Percentiles rank a stretch among this genome's conserved stretches.
These are phyloP conservation scores for Leptocoma aspasia DNA, from an alignment of 2,113 vertebrate genomes.

Conservation along the genomic window DNA sequence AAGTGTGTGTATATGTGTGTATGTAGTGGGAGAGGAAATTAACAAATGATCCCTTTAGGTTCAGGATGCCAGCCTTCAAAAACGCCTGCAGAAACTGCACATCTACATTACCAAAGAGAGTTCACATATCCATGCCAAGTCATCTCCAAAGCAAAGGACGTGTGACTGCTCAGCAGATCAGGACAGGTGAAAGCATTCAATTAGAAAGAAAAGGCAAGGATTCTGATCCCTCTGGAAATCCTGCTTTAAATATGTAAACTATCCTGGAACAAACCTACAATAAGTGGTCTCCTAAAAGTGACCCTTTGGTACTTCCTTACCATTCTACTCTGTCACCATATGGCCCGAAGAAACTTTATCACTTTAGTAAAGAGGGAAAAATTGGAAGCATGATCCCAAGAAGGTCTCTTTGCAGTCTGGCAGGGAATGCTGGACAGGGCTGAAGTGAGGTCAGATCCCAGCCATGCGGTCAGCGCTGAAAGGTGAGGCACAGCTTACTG, in stretches of 20 bases:
- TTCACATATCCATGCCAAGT: neutral
- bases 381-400: neutral
- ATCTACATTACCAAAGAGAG: neutral
- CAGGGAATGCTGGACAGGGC: neutral
- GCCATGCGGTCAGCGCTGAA: fast-evolving
- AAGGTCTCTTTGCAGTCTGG: neutral
- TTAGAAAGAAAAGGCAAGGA: neutral
- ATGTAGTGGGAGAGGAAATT: neutral
- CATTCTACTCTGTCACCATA: neutral
- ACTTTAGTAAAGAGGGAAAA: neutral
- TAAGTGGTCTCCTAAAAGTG: neutral
- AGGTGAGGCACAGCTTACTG: neutral
- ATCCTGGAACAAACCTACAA: neutral
- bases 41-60: neutral
- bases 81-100: neutral
- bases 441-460: neutral
- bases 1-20: too few species aligned
- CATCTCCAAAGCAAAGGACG: neutral
- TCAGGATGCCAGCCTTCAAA: neutral
- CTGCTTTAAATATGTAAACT: neutral
- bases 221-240: neutral
- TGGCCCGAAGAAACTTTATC: neutral
- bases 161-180: neutral
- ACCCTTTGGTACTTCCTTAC: neutral
- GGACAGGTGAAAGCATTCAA: neutral